Base-by-base conservation (phyloP, 1,140 invertebrate genomes). In the Drosophila bipectinata region DNA sequence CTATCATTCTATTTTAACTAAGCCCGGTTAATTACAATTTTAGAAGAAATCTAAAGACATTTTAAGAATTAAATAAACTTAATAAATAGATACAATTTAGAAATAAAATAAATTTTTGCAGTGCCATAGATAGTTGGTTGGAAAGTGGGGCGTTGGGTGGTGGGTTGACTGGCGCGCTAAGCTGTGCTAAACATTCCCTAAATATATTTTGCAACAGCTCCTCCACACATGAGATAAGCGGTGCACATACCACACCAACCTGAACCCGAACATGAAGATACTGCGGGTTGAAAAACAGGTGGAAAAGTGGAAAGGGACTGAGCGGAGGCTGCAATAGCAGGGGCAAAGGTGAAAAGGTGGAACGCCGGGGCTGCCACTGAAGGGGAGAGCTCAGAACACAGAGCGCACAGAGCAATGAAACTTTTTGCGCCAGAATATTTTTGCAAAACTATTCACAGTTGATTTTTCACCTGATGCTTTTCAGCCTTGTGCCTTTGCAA, bases 381-480 rank as follows among this genome's bases (percentile, higher is more conserved):
- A n/a, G 34, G 12, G 34, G 34, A 37, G 34, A 12, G 10, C 12
- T 37, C 34, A 37, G 14, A 44, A 14, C 18, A 44, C 41, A 44
- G 41, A 44, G 61, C 48, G 59, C 64, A 57, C 48, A 51, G 56
- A 68, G 83, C 79, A 79, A 87, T 87, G 79, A 88, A 87, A 88
- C 74, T 87, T 87, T 87, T 88, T 87, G 79, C 83, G 76, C 79
- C 83, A 79, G 83, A 77, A 88, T 83, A 88, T 88, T 83, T 87
- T 88, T 69, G 47, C 63, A 71, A 87, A 88, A 83, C 83, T 88
- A 88, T 88, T 88, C 83, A 88, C 83, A 88, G 83, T 88, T 88
- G 83, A 88, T 88, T 88, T 88, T 88, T 88, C 83, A 88, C 83
- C 83, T 88, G 83, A 88, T 88, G 83, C 83, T 88, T 73, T 88